Evolutionary conservation across 2,113 vertebrate genomes (phyloP).

Genomic region (Ctenodactylus gundi): DNA sequence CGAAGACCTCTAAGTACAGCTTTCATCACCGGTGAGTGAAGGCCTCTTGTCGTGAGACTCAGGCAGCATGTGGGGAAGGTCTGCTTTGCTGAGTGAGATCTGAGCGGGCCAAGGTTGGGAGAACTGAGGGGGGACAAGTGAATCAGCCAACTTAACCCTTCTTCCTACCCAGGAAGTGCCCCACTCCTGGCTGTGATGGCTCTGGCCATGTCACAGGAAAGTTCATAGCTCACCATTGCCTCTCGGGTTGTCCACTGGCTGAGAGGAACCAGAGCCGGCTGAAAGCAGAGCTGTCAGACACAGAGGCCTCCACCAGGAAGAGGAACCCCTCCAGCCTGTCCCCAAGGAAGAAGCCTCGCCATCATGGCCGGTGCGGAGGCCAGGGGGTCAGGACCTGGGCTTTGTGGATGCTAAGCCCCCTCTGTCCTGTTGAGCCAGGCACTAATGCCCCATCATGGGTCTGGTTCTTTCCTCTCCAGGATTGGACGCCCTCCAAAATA

Average conservation of each 20-base stretch:
- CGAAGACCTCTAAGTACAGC: constrained; percentile 94
- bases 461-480: constrained; percentile 83
- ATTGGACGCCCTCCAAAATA: constrained; percentile 97
- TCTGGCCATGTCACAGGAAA: constrained; percentile 97
- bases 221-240: constrained; percentile 98
- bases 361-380: constrained; percentile 91
- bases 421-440: not conserved
- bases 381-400: constrained; percentile 37
- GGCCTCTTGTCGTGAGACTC: accelerated
- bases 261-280: constrained; percentile 96
- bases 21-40: constrained; percentile 95
- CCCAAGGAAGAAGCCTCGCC: constrained; percentile 94
- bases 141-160: not conserved
- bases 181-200: constrained; percentile 97
- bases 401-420: not conserved
- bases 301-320: constrained; percentile 88
- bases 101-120: not conserved
- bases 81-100: not conserved
- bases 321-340: constrained; percentile 91
- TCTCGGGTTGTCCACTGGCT: constrained; percentile 97
- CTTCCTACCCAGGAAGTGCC: constrained; percentile 92
- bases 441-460: not conserved
- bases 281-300: constrained; percentile 93
- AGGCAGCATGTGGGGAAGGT: too few species aligned
- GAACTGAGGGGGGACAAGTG: not conserved